A percentile compares a stretch with the other conserved stretches of the same genome.
Evolutionary conservation across 2,888 invertebrate genomes (phyloP).

Genomic region (Agrilus biguttatus): DNA sequence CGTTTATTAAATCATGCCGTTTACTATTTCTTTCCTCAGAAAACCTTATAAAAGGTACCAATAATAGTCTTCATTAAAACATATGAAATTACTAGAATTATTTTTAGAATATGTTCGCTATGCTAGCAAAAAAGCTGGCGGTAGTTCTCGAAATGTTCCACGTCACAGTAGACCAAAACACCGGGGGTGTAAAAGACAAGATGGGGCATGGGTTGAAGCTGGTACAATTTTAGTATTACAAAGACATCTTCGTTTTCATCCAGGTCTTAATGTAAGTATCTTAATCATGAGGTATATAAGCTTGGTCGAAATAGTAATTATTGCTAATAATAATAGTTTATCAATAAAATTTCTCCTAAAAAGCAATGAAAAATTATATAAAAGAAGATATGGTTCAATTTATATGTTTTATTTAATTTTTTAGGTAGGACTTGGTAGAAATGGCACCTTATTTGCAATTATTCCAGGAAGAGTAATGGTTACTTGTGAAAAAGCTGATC

Average conservation of each 20-base stretch:
- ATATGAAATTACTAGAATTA: no score
- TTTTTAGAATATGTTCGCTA: slow-evolving; percentile 34
- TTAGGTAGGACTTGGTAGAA: slow-evolving; percentile 69
- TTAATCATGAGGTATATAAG: neutral
- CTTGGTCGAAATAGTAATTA: no score
- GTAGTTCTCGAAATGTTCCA: slow-evolving; percentile 54
- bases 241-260: slow-evolving; percentile 56
- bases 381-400: neutral
- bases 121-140: slow-evolving; percentile 62
- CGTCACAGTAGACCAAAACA: slow-evolving; percentile 58
- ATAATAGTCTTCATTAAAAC: no score
- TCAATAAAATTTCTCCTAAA: no score
- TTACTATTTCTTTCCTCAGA: no score
- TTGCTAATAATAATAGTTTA: no score
- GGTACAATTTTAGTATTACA: slow-evolving; percentile 60
- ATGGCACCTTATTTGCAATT: slow-evolving; percentile 69
- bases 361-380: neutral
- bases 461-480: slow-evolving; percentile 64
- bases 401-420: slow-evolving; percentile 13
- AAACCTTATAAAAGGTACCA: no score
- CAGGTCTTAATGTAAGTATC: slow-evolving; percentile 56
- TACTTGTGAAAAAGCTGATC: slow-evolving; percentile 68
- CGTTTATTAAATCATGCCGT: no score
- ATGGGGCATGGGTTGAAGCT: slow-evolving; percentile 47
- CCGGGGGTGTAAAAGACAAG: slow-evolving; percentile 63